Base-by-base conservation (phyloP, 92 coral and sea anemone species). In the Heliopora coerulea region DNA sequence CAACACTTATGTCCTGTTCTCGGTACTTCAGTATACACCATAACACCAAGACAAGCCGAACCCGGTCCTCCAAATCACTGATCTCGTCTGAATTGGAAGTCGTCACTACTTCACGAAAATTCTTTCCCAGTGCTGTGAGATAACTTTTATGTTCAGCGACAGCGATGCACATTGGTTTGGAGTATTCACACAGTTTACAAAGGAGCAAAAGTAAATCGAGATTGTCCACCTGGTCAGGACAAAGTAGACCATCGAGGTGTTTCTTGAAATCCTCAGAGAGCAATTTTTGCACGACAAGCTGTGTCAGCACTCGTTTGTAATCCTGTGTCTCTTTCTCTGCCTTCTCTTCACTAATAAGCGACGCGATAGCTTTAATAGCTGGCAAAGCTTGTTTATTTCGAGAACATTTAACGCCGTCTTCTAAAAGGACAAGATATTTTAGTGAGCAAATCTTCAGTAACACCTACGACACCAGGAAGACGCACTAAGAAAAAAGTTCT, bases 11-110 rank as follows among this genome's bases (percentile, higher is more conserved):
- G 29, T 70, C 34, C 33, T 70, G 63, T 34, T 54, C 62, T 30
- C 54, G 64, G 25, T 70, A 35, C 18, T 12, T 8, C 20, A 70
- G 23, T 52, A 70, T 70, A 54, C 77, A 70, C 77, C 77, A 70
- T 13, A 70, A 14, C 33, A 52, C 62, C 41, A 54, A 37, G 14
- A 70, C 32, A 35, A 37, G 26, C 33, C 27, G 44, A n/a, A 70
- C 20, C 44, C 63, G 40, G 1, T 54, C 31, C 20, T 70, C 50
- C 20, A 70, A 21, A 54, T 49, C 77, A 15, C 29, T 57, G 63
- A 70, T 25, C 19, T 70, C 77, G 1, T 12, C 32, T 20, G 77
- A 52, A 12, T 30, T 31, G 0, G 77, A 70, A 8, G 19, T 54
- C 11, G 77, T 70, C 32, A 50, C 63, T 8, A 70, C 17, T 41